Conservation (phyloP, 2,797 vertebrate genomes). For the Phyllotis vaccarum region DNA sequence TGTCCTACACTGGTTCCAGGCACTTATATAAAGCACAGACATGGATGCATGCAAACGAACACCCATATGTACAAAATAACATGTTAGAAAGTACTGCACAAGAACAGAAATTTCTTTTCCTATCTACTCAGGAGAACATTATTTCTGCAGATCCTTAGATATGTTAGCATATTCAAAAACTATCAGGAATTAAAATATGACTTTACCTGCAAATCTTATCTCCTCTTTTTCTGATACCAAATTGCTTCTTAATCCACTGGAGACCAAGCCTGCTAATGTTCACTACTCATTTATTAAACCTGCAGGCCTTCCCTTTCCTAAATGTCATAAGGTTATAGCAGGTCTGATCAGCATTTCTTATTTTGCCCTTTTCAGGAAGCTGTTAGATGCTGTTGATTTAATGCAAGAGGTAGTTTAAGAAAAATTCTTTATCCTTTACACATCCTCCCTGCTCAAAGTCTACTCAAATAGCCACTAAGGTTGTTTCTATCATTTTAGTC, state of each 20-base stretch:
- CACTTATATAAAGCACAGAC: not conserved
- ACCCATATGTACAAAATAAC: not conserved
- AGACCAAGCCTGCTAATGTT: conserved; percentile 78
- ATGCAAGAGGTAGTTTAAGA: conserved; percentile 14
- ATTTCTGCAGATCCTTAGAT: conserved; percentile 52
- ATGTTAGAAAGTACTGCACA: conserved; percentile 1
- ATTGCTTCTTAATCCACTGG: not conserved
- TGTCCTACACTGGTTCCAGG: not conserved
- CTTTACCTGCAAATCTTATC: not conserved
- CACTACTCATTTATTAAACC: conserved; percentile 68
- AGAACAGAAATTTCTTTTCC: conserved; percentile 32
- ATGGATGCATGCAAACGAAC: not conserved
- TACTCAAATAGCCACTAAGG: not conserved
- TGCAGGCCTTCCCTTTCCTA: conserved; percentile 73
- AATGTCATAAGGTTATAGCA: conserved; percentile 60
- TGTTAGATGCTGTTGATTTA: conserved; percentile 48
- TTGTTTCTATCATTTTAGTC: not conserved
- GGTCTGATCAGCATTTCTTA: conserved; percentile 70
- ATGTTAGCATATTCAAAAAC: conserved; percentile 1
- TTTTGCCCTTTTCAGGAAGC: conserved; percentile 67
- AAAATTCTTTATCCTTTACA: not conserved
- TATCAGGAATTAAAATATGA: not conserved
- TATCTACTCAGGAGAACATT: conserved; percentile 67
- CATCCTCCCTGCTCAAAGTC: not conserved
- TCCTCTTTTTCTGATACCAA: not conserved